Base-by-base conservation (phyloP, 1,140 invertebrate species). In the Diabrotica undecimpunctata region DNA sequence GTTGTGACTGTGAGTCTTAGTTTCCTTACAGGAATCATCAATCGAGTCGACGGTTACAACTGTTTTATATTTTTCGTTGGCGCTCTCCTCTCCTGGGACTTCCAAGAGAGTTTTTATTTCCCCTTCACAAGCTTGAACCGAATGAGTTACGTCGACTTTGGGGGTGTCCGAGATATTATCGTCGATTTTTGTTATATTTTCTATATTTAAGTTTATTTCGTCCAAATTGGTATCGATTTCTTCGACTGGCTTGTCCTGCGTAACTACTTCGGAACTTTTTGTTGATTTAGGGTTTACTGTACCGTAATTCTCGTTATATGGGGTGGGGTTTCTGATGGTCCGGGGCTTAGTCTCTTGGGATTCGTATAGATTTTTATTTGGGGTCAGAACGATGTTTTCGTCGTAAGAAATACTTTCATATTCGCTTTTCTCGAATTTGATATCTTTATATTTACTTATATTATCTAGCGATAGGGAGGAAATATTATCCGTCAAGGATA, bases 401-500 rank as follows among this genome's bases (percentile, higher is more conserved):
- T 77, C 77, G 65, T 78, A 78, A 4, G 74, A 66, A 46, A 77
- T 75, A 54, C 73, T 76, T 12, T 75, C 72, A 0, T 64, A 65
- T 46, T 70, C 60, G 6, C 25, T 50, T 35, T 64, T 64, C 50
- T 67, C 50, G 66, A 66, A 61, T 51, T 38, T 51, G 61, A 70
- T 13, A n/a, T 62, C 56, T 61, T 65, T 69, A 25, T 55, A 60
- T 46, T 70, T 62, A 53, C 38, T 54, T 9, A n/a, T 12, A 9
- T 62, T 62, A n/a, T 62, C 64, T 41, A 37, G 14, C 0, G 66
- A 66, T 14, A 61, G 36, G 7, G 57, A 54, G 11, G 77, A 79
- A 55, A 77, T 62, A 46, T 77, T 79, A 54, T 62, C 79, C 6
- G 72, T 78, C 46, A 79, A 73, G 10, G 81, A 82, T 6, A 70